Evolutionary conservation across 1,140 invertebrate genomes (phyloP).

Genomic region (Zaprionus vittiger): DNA sequence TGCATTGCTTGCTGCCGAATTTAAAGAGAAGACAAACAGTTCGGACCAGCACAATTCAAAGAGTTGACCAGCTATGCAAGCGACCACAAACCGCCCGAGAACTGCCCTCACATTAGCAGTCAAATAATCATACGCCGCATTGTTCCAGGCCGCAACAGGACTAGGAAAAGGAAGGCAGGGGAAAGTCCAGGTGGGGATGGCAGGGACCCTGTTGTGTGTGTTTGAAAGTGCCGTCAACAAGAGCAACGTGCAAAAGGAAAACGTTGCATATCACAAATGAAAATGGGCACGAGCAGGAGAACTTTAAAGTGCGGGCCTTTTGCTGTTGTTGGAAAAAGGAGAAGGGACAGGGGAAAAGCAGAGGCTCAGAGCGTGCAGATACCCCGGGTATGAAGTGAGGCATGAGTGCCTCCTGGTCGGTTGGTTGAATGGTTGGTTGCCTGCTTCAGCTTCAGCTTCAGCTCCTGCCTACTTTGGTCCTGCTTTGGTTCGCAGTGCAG

Average conservation of each 20-base stretch:
- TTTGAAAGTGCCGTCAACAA: conserved; percentile 61
- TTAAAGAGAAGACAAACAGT: conserved; percentile 50
- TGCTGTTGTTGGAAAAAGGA: conserved; percentile 8
- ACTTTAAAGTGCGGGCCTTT: conserved; percentile 53
- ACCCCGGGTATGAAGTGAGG: conserved; percentile 33
- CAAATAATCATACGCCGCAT: conserved; percentile 75
- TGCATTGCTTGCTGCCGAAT: conserved; percentile 10
- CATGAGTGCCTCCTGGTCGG: conserved; percentile 10
- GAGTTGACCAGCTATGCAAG: conserved; percentile 30
- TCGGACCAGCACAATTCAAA: neutral
- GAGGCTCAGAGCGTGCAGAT: neutral
- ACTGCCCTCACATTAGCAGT: conserved; percentile 61
- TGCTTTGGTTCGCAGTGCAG: conserved; percentile 37
- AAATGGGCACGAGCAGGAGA: conserved; percentile 10
- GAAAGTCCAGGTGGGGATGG: neutral
- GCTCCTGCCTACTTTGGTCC: conserved; percentile 24
- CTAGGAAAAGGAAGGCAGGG: neutral
- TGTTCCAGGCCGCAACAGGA: conserved; percentile 40
- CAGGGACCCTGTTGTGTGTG: conserved; percentile 46
- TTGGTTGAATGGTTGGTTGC: conserved; percentile 19
- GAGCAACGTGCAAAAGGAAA: conserved; percentile 29
- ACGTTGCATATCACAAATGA: conserved; percentile 46
- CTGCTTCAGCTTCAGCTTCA: conserved; percentile 12
- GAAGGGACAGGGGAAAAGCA: neutral
- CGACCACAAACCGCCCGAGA: conserved; percentile 44